Evolutionary conservation across 2,113 vertebrate genomes (phyloP).

Genomic region (Catharus bicknelli): DNA sequence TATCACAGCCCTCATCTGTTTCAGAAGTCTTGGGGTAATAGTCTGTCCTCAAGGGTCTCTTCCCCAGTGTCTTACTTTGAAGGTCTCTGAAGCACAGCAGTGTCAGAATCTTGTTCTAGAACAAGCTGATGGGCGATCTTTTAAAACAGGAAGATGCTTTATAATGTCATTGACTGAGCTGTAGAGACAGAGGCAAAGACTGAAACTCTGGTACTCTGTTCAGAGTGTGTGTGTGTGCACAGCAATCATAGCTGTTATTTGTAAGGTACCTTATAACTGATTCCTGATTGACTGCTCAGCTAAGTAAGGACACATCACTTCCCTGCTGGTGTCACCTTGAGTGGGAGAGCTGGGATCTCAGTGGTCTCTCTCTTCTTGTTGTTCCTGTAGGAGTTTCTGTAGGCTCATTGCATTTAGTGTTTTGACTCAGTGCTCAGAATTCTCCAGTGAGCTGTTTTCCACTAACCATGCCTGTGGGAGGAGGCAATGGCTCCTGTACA

Average conservation of each 20-base stretch:
- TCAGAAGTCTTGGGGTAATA: neutral
- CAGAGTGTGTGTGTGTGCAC: accelerated
- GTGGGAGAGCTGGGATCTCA: neutral
- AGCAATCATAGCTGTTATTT: neutral
- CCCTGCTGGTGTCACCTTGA: too few species aligned
- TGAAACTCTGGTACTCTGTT: neutral
- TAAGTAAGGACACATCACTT: neutral
- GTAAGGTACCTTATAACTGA: neutral
- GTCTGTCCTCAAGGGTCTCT: neutral
- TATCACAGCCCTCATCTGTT: neutral
- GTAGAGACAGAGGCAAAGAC: neutral
- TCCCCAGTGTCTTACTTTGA: neutral
- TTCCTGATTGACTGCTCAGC: neutral
- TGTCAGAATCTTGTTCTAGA: neutral
- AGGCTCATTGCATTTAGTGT: neutral
- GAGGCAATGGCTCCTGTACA: neutral
- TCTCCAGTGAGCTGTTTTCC: neutral
- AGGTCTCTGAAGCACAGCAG: neutral
- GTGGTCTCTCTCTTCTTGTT: neutral
- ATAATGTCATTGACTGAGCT: neutral
- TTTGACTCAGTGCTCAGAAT: neutral
- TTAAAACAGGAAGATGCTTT: neutral
- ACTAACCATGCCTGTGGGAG: neutral
- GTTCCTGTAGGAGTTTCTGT: neutral
- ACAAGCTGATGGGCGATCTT: neutral